These are phyloP conservation scores for Tetanocera ferruginea DNA, from an alignment of 2,888 invertebrate species.

Conservation along the genomic window DNA sequence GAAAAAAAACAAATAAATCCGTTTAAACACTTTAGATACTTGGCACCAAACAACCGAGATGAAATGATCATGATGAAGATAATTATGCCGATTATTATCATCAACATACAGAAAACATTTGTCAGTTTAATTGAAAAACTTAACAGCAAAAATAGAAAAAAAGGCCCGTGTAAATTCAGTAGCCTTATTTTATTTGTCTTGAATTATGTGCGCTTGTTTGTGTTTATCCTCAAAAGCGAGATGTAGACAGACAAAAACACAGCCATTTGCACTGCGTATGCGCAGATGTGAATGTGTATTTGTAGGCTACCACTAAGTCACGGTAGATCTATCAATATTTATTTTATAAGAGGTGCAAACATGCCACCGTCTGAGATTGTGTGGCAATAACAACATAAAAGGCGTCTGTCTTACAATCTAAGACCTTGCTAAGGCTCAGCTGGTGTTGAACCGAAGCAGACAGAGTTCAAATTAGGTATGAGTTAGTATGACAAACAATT, in stretches of 20 bases:
- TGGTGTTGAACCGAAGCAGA: background rate
- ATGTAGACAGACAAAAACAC: constrained; percentile 23
- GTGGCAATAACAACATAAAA: background rate
- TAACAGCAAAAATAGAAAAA: background rate
- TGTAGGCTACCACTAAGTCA: background rate
- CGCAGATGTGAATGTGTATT: background rate
- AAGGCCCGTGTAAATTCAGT: background rate
- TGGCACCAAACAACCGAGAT: background rate
- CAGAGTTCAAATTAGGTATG: background rate
- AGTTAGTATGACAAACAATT: background rate
- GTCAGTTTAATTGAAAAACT: background rate
- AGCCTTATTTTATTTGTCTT: constrained; percentile 10
- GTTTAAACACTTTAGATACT: background rate
- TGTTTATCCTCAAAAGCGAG: constrained; percentile 10
- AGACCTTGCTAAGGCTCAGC: background rate
- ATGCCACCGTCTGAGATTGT: constrained; percentile 55
- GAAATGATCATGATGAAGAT: background rate
- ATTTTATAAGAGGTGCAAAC: constrained; percentile 64
- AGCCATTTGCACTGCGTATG: background rate
- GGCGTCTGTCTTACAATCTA: background rate
- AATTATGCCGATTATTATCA: background rate
- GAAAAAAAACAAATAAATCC: background rate
- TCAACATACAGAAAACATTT: background rate
- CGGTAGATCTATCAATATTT: constrained; percentile 42
- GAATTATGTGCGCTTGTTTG: constrained; percentile 19